A percentile compares a stretch with the other conserved stretches of the same genome.
phyloP scores from a whole-genome alignment of 2,797 vertebrate species.

The Kryptolebias ocellatus region DNA sequence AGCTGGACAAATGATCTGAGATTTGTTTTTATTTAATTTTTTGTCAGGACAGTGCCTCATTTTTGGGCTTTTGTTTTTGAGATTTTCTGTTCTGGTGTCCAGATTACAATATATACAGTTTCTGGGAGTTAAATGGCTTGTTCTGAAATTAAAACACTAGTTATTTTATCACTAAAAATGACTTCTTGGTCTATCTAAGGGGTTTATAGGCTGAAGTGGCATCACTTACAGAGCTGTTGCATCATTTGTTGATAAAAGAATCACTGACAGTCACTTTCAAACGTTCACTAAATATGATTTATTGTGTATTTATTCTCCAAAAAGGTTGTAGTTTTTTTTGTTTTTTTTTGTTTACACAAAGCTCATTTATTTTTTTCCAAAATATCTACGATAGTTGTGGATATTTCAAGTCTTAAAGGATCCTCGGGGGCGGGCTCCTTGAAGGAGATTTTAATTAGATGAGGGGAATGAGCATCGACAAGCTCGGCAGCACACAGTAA shows the following conservation, averaged over 20 bases:
- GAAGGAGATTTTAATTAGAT: conserved; percentile 76
- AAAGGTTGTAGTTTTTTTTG: neutral
- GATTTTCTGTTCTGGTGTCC: too few species aligned
- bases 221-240: conserved; percentile 57
- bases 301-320: conserved; percentile 20
- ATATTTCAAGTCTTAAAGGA: conserved; percentile 62
- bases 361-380: conserved; percentile 46
- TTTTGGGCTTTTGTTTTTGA: too few species aligned
- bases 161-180: neutral
- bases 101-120: too few species aligned
- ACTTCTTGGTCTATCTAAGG: conserved; percentile 10
- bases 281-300: conserved; percentile 38
- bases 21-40: too few species aligned
- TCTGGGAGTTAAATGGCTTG: too few species aligned
- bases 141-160: too few species aligned
- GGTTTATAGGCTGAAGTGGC: conserved; percentile 17
- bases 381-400: conserved; percentile 59
- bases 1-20: too few species aligned
- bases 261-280: conserved; percentile 46
- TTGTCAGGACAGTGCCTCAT: too few species aligned
- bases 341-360: conserved; percentile 14
- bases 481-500: conserved; percentile 52
- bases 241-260: conserved; percentile 58
- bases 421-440: conserved; percentile 62
- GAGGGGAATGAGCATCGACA: conserved; percentile 65